Percentiles rank a stretch among this genome's conserved stretches.
These are phyloP conservation scores for Drosophila mauritiana DNA, from an alignment of 1,140 invertebrate species.

Conservation along the genomic window DNA sequence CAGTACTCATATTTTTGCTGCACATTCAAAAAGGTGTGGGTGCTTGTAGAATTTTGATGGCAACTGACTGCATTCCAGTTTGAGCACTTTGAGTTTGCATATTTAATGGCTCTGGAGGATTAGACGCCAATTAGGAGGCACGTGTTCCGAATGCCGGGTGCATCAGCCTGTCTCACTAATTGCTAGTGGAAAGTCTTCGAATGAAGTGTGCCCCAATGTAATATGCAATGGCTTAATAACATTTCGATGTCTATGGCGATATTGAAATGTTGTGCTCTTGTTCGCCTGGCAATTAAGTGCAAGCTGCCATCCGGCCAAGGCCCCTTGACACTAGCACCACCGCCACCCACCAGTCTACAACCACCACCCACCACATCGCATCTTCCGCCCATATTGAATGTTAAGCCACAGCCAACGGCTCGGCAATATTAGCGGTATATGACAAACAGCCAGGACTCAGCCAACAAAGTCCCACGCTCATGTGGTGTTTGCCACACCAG, in stretches of 20 bases:
- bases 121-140: slow-evolving; percentile 40
- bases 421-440: slow-evolving; percentile 74
- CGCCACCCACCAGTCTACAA: too few relatives aligned
- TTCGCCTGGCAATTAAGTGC: slow-evolving; percentile 74
- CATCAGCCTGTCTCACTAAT: slow-evolving; percentile 21
- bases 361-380: too few relatives aligned
- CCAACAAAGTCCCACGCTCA: slow-evolving; percentile 49
- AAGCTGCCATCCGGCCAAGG: slow-evolving; percentile 46
- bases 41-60: background rate
- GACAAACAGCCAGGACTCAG: slow-evolving; percentile 61
- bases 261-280: slow-evolving; percentile 65
- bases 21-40: too few relatives aligned
- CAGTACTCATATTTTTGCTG: too few relatives aligned
- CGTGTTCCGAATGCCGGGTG: slow-evolving; percentile 28
- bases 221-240: slow-evolving; percentile 60
- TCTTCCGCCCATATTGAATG: slow-evolving; percentile 34
- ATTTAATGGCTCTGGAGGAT: slow-evolving; percentile 29
- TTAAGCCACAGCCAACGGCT: slow-evolving; percentile 53
- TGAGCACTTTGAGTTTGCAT: slow-evolving; percentile 39
- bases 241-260: slow-evolving; percentile 50
- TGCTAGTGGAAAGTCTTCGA: background rate
- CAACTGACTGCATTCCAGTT: background rate
- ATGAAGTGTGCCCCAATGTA: slow-evolving; percentile 14
- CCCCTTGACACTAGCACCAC: slow-evolving; percentile 54
- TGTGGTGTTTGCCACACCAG: slow-evolving; percentile 23